Conservation (phyloP, 2,113 vertebrate species). For the Panurus biarmicus region DNA sequence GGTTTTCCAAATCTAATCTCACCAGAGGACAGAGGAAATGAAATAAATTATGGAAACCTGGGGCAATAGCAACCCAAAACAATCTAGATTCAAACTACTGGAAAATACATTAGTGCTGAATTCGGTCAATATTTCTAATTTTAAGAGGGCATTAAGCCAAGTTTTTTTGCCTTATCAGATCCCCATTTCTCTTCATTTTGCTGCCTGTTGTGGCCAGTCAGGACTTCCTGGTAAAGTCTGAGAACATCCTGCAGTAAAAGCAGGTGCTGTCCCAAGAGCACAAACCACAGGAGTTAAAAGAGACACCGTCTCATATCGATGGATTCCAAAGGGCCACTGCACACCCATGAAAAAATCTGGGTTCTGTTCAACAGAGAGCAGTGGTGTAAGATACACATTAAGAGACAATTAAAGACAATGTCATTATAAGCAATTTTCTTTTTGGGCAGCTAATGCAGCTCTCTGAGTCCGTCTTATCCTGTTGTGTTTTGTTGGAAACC, state of each 20-base stretch:
- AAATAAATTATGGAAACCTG: not conserved
- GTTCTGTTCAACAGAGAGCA: not conserved
- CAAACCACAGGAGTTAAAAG: not conserved
- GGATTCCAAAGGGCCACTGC: not conserved
- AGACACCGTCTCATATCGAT: accelerated
- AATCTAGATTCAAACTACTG: not conserved
- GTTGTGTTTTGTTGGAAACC: not conserved
- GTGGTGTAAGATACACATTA: not conserved
- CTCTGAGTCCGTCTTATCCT: not conserved
- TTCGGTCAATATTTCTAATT: not conserved
- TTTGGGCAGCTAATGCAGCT: not conserved
- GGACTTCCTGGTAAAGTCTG: not conserved
- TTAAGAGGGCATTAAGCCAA: not conserved
- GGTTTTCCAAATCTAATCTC: not conserved
- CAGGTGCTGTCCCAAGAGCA: not conserved
- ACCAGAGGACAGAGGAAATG: not conserved
- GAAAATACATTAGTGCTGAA: not conserved
- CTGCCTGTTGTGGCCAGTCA: not conserved
- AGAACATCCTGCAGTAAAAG: not conserved
- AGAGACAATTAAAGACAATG: not conserved
- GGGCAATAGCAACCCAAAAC: not conserved
- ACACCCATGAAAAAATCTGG: not conserved
- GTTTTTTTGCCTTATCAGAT: not conserved
- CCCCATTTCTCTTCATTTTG: not conserved
- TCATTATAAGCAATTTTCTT: not conserved